phyloP scores from a whole-genome alignment of 2,888 invertebrate species.

The Hemicrepidius hirtus region DNA sequence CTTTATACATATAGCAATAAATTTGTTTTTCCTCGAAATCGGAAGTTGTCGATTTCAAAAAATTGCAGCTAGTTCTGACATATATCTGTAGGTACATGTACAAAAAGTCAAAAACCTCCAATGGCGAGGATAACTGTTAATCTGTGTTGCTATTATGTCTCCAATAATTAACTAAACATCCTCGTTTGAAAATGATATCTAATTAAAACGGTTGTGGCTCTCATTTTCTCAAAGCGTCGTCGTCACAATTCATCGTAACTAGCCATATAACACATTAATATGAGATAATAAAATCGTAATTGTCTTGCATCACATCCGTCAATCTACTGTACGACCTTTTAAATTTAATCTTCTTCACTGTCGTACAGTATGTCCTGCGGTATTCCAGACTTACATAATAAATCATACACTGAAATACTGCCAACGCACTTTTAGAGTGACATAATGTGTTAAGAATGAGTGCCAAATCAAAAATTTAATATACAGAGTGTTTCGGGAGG shows the following conservation, averaged over 20 bases:
- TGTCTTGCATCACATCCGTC: conserved; percentile 27
- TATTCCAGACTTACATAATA: background rate
- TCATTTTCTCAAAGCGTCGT: conserved; percentile 10
- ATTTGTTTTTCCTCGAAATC: too few species aligned
- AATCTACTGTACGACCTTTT: conserved; percentile 19
- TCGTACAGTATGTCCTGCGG: conserved; percentile 1
- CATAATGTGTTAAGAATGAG: too few species aligned
- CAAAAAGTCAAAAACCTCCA: too few species aligned
- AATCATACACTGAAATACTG: background rate
- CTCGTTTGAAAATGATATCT: background rate
- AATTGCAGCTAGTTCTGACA: too few species aligned
- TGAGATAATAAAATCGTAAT: conserved; percentile 19
- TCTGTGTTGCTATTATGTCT: too few species aligned
- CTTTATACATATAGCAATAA: too few species aligned
- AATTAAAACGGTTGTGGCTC: background rate
- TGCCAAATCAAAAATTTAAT: too few species aligned
- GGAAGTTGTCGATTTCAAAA: too few species aligned
- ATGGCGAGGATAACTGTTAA: too few species aligned
- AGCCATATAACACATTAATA: conserved; percentile 9
- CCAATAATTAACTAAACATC: background rate
- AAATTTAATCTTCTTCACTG: conserved; percentile 14
- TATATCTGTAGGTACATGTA: too few species aligned
- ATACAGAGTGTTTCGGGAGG: too few species aligned
- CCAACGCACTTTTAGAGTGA: conserved; percentile 1
- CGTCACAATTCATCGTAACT: background rate